Conservation (phyloP, 2,113 vertebrate species). For the Boulengeromyrus knoepffleri region DNA sequence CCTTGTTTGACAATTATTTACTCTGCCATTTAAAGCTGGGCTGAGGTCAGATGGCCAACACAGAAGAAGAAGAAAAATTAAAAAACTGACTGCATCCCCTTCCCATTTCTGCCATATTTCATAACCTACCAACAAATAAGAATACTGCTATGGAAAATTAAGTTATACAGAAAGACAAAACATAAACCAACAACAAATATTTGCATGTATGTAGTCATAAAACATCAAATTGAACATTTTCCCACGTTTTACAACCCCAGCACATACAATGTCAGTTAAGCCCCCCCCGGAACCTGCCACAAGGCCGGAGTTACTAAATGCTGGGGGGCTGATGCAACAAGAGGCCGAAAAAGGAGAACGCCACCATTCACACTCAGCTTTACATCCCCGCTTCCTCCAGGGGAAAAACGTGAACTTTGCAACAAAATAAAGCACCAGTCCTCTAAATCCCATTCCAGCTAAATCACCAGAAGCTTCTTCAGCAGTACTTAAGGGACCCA, state of each 20-base stretch:
- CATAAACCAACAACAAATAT: background rate
- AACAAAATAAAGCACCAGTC: background rate
- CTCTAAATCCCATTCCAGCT: background rate
- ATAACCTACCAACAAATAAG: background rate
- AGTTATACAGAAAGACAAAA: background rate
- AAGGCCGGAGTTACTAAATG: conserved; percentile 36
- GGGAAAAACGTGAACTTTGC: background rate
- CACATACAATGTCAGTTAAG: conserved; percentile 30
- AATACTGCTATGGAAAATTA: background rate
- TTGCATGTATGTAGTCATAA: background rate
- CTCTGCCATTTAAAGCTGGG: conserved; percentile 49
- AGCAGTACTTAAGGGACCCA: background rate
- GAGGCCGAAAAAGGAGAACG: conserved; percentile 19
- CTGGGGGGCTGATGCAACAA: conserved; percentile 30
- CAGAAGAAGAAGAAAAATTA: conserved; percentile 46
- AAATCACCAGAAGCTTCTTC: no score
- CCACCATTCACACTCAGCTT: background rate
- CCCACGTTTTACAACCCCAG: background rate
- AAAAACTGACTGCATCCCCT: conserved; percentile 39
- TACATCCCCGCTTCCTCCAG: background rate
- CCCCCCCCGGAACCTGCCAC: conserved; percentile 36
- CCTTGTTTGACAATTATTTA: conserved; percentile 70
- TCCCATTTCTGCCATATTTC: background rate
- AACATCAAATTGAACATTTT: conserved; percentile 21
- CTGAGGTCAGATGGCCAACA: conserved; percentile 46